A percentile compares a stretch with the other conserved stretches of the same genome.
phyloP scores from a whole-genome alignment of 2,888 invertebrate genomes.

The Dynastes maya region DNA sequence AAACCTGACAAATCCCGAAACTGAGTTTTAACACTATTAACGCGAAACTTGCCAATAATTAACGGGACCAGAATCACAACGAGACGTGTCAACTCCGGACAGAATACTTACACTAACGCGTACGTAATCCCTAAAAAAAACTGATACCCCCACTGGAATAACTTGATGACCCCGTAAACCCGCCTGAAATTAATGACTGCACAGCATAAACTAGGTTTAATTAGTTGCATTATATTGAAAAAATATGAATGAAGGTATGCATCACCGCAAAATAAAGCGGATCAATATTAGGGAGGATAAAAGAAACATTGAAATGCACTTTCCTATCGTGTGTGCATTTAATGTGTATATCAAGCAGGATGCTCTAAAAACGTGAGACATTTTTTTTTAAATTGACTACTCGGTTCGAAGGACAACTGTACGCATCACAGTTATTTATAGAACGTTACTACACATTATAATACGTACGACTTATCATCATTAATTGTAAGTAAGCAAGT shows the following conservation, averaged over 20 bases:
- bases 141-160: slow-evolving; percentile 4
- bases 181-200: neutral
- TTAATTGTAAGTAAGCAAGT: slow-evolving; percentile 42
- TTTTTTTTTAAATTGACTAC: slow-evolving; percentile 42
- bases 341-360: neutral
- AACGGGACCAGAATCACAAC: neutral
- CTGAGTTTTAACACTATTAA: neutral
- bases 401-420: slow-evolving; percentile 44
- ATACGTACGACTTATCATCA: slow-evolving; percentile 36
- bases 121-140: neutral
- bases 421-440: slow-evolving; percentile 51
- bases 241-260: neutral
- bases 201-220: neutral
- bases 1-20: slow-evolving; percentile 7
- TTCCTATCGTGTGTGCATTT: too few relatives aligned
- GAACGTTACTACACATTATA: slow-evolving; percentile 41
- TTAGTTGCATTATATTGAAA: neutral
- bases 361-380: slow-evolving; percentile 25
- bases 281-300: neutral
- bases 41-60: neutral
- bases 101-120: too few relatives aligned
- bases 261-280: neutral
- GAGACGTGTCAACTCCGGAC: neutral
- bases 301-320: neutral
- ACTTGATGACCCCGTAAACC: slow-evolving; percentile 17